Evolutionary conservation across 2,113 vertebrate genomes (phyloP).

Genomic region (Tragelaphus imberbis): DNA sequence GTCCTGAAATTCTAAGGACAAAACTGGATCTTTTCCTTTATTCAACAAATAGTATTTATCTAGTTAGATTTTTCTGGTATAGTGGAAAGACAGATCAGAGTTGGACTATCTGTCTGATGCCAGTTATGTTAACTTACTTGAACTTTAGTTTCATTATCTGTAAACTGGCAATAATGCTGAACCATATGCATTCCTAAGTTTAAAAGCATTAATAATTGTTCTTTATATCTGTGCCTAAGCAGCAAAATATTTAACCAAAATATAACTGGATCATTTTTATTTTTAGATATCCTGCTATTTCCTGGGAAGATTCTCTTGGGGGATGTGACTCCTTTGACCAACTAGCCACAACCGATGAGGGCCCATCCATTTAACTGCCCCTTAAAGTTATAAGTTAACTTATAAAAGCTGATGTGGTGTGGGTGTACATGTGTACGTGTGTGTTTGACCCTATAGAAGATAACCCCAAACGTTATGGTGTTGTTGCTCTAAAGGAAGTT

Average conservation of each 20-base stretch:
- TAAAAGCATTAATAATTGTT: background rate
- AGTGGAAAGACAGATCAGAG: background rate
- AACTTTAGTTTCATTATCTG: background rate
- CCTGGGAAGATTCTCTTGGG: background rate
- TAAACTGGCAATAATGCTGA: background rate
- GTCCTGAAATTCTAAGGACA: background rate
- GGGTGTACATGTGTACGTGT: background rate
- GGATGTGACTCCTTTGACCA: background rate
- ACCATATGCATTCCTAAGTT: background rate
- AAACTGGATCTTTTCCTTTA: background rate
- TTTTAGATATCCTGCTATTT: background rate
- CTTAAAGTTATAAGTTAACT: background rate
- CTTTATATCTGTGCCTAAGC: background rate
- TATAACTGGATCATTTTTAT: background rate
- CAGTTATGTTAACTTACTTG: background rate
- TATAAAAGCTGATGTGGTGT: background rate
- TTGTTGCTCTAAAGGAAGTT: background rate
- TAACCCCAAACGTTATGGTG: background rate
- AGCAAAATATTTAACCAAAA: background rate
- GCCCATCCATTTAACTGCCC: background rate
- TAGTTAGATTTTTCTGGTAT: background rate
- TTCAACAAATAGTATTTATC: background rate
- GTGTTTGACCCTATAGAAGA: background rate
- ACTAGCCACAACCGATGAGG: background rate
- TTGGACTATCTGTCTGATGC: background rate